Percentiles rank a stretch among this genome's conserved stretches.
These are phyloP conservation scores for Zapornia atra DNA, from an alignment of 2,113 vertebrate species.

Conservation along the genomic window DNA sequence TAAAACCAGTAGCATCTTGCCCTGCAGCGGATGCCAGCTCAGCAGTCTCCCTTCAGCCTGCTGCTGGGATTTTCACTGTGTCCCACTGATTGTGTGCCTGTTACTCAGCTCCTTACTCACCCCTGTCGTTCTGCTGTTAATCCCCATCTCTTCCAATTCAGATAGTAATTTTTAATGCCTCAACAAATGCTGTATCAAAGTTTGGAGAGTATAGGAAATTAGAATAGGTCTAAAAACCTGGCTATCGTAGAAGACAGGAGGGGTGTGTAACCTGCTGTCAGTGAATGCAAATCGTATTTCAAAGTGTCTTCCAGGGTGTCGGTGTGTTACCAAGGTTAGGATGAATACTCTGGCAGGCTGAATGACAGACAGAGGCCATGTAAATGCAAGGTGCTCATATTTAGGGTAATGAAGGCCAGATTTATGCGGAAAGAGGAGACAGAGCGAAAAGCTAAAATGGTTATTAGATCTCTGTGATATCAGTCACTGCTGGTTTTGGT, in stretches of 20 bases:
- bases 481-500: conserved; percentile 33
- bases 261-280: background rate
- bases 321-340: background rate
- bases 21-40: background rate
- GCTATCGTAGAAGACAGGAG: background rate
- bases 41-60: background rate
- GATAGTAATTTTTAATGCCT: background rate
- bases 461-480: background rate
- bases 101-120: background rate
- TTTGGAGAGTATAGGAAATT: background rate
- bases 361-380: background rate
- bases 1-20: background rate
- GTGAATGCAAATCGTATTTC: background rate
- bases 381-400: background rate
- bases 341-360: background rate
- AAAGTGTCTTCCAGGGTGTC: background rate
- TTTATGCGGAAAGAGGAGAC: conserved; percentile 14
- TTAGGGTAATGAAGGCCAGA: background rate
- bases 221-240: background rate
- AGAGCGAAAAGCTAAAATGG: conserved; percentile 5
- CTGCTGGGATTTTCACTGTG: background rate
- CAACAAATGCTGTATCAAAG: background rate
- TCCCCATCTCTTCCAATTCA: background rate
- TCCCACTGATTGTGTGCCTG: background rate
- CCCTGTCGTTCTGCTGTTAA: background rate